Conservation (phyloP, 2,113 vertebrate genomes). For the Anolis sagrei region DNA sequence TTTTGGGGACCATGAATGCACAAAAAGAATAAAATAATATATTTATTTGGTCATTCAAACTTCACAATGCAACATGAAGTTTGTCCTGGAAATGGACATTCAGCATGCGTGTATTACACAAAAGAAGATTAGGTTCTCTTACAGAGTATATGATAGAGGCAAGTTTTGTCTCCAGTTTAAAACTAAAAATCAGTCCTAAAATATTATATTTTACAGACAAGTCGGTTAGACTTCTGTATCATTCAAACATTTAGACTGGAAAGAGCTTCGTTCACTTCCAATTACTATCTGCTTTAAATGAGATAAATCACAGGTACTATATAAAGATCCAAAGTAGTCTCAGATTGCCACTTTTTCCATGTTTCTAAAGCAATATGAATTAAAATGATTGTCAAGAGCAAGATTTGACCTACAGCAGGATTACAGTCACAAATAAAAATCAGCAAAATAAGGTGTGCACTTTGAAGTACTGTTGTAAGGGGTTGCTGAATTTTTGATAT, state of each 20-base stretch:
- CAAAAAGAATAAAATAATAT: background rate
- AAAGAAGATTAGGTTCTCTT: background rate
- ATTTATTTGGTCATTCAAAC: background rate
- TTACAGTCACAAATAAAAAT: background rate
- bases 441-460: too few species aligned
- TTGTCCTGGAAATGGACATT: background rate
- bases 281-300: too few species aligned
- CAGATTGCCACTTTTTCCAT: background rate
- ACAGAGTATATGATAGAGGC: background rate
- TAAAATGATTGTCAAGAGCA: background rate
- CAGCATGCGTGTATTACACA: background rate
- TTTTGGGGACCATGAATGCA: background rate
- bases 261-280: background rate
- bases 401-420: background rate
- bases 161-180: background rate
- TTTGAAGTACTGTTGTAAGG: too few species aligned
- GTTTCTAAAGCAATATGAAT: background rate
- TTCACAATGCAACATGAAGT: background rate
- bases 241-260: background rate
- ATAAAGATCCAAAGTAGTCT: background rate
- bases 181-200: background rate
- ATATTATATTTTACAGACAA: background rate
- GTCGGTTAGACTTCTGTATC: background rate
- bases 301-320: slow-evolving; percentile 1
- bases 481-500: too few species aligned